Evolutionary conservation across 1,140 invertebrate genomes (phyloP).

Genomic region (Periplaneta americana): DNA sequence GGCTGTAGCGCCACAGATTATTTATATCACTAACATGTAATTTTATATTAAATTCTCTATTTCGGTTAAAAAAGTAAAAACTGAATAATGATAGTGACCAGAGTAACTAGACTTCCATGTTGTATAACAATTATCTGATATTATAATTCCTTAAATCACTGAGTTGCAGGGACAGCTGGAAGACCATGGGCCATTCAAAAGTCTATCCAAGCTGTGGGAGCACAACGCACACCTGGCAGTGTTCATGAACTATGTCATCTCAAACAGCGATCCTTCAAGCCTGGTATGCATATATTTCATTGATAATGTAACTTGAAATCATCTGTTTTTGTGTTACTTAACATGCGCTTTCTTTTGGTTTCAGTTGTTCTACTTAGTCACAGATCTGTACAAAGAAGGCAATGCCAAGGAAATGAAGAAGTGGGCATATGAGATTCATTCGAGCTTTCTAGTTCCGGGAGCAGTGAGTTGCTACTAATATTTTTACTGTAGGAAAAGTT

Average conservation of each 20-base stretch:
- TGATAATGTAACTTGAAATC: not conserved
- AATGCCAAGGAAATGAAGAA: slow-evolving; percentile 86
- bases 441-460: slow-evolving; percentile 87
- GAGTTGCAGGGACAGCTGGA: slow-evolving; percentile 57
- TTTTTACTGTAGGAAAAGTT: too few species aligned
- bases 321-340: slow-evolving; percentile 11
- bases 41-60: too few species aligned
- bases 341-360: slow-evolving; percentile 30
- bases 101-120: too few species aligned
- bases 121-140: too few species aligned
- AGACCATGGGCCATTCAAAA: slow-evolving; percentile 77
- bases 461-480: slow-evolving; percentile 59
- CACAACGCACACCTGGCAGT: slow-evolving; percentile 79
- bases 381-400: slow-evolving; percentile 77
- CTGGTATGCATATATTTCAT: slow-evolving; percentile 41
- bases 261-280: slow-evolving; percentile 78
- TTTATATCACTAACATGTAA: too few species aligned
- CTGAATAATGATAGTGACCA: too few species aligned
- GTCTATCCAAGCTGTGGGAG: slow-evolving; percentile 59
- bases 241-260: slow-evolving; percentile 84
- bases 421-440: slow-evolving; percentile 98
- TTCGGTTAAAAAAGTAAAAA: too few species aligned
- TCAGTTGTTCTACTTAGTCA: slow-evolving; percentile 85
- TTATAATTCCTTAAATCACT: slow-evolving; percentile 18
- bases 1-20: too few species aligned